Percentiles rank a stretch among this genome's conserved stretches.
Evolutionary conservation across 2,888 invertebrate species (phyloP).

Genomic region (Pyralis farinalis): DNA sequence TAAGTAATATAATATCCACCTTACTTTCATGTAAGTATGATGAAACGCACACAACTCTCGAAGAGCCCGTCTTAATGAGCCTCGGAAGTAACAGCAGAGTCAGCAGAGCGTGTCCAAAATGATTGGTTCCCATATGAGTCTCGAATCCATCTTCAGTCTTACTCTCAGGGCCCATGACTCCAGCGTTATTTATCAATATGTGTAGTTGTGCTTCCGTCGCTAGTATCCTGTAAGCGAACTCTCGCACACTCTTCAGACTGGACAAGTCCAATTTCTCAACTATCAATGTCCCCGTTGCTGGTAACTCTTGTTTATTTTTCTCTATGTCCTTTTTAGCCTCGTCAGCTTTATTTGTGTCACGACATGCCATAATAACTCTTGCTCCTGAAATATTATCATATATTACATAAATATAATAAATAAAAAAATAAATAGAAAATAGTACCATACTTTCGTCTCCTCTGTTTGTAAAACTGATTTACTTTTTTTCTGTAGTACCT

Average conservation of each 20-base stretch:
- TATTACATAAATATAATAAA: too few species aligned
- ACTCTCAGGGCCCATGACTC: slow-evolving; percentile 83
- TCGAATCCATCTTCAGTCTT: slow-evolving; percentile 85
- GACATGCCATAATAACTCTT: slow-evolving; percentile 71
- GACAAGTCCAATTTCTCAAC: slow-evolving; percentile 76
- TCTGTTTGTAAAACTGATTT: too few species aligned
- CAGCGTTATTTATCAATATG: slow-evolving; percentile 84
- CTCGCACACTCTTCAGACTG: slow-evolving; percentile 75
- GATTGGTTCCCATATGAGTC: slow-evolving; percentile 84
- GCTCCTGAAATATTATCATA: slow-evolving; percentile 53
- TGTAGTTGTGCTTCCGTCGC: slow-evolving; percentile 70
- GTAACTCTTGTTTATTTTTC: slow-evolving; percentile 26
- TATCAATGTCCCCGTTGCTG: slow-evolving; percentile 40
- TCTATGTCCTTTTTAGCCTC: slow-evolving; percentile 73
- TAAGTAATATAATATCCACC: too few species aligned
- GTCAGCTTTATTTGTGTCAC: slow-evolving; percentile 66
- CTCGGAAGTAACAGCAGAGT: slow-evolving; percentile 82
- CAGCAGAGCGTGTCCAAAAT: slow-evolving; percentile 83
- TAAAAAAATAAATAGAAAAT: too few species aligned
- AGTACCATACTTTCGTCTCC: too few species aligned
- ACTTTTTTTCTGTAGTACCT: too few species aligned
- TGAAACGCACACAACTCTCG: slow-evolving; percentile 83
- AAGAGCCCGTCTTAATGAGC: slow-evolving; percentile 76
- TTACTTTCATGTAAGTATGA: slow-evolving; percentile 76
- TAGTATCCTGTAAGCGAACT: slow-evolving; percentile 67